phyloP scores from a whole-genome alignment of 2,888 invertebrate genomes.

The Calameuta idolon region DNA sequence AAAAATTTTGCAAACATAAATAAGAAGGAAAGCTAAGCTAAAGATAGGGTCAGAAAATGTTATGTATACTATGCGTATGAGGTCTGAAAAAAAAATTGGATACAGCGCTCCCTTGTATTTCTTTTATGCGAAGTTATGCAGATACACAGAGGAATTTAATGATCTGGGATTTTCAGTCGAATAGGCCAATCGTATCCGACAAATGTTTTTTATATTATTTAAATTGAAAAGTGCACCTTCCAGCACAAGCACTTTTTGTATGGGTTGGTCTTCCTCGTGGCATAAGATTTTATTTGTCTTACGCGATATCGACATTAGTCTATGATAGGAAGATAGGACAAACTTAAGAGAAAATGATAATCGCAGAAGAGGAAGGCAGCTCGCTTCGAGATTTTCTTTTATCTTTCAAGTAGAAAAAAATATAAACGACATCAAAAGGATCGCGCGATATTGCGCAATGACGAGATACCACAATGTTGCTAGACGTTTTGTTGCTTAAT shows the following conservation, averaged over 20 bases:
- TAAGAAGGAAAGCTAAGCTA: background rate
- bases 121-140: background rate
- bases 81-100: background rate
- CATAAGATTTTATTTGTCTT: background rate
- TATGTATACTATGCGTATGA: background rate
- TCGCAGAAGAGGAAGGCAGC: background rate
- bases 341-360: background rate
- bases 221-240: background rate
- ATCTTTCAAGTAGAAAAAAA: background rate
- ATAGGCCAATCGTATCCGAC: background rate
- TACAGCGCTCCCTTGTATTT: background rate
- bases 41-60: background rate
- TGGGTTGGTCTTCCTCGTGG: background rate
- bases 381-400: conserved; percentile 1
- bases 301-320: background rate
- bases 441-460: background rate
- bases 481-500: conserved; percentile 9
- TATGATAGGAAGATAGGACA: background rate
- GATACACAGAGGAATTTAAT: background rate
- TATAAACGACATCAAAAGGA: background rate
- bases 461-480: background rate
- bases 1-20: background rate
- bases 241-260: background rate
- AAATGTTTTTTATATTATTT: background rate
- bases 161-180: background rate